These are phyloP conservation scores for Drosophila pseudotalamancana DNA, from an alignment of 2,888 invertebrate genomes.

Conservation along the genomic window DNA sequence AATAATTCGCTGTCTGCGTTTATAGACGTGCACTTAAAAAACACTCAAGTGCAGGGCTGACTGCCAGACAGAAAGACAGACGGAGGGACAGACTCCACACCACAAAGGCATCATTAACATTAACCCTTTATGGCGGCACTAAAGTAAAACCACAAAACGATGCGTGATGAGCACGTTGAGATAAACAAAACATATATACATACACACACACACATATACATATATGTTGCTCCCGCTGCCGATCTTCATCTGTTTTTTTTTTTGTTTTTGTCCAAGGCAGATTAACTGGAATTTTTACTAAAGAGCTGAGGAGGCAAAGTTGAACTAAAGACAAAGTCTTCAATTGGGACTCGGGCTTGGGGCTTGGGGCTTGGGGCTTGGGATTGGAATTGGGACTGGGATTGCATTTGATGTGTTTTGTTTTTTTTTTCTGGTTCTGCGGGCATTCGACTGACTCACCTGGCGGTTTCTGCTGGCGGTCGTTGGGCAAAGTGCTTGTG, in stretches of 20 bases:
- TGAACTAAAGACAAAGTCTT: constrained; percentile 42
- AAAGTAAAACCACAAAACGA: constrained; percentile 74
- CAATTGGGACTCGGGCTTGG: constrained; percentile 18
- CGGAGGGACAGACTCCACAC: constrained; percentile 10
- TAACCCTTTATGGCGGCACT: constrained; percentile 77
- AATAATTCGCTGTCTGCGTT: constrained; percentile 70
- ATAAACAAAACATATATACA: constrained; percentile 62
- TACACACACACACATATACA: neutral
- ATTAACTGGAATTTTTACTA: constrained; percentile 73
- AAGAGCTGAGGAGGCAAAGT: constrained; percentile 38
- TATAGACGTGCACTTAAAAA: constrained; percentile 77
- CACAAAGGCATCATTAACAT: constrained; percentile 73
- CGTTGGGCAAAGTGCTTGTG: constrained; percentile 43
- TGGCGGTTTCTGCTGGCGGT: constrained; percentile 34
- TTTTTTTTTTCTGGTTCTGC: constrained; percentile 29
- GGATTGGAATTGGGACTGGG: constrained; percentile 7
- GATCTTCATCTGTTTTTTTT: constrained; percentile 18
- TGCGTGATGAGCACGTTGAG: constrained; percentile 79
- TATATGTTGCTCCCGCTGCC: constrained; percentile 12
- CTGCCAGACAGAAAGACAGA: constrained; percentile 29
- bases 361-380: neutral
- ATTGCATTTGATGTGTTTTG: constrained; percentile 54
- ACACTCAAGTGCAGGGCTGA: constrained; percentile 72
- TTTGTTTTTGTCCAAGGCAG: constrained; percentile 28
- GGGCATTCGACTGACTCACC: constrained; percentile 46